Evolutionary conservation across 2,888 invertebrate genomes (phyloP), one percentile per base, ranked within the genome.

Genomic region (Zygothrica quintamaculata): DNA sequence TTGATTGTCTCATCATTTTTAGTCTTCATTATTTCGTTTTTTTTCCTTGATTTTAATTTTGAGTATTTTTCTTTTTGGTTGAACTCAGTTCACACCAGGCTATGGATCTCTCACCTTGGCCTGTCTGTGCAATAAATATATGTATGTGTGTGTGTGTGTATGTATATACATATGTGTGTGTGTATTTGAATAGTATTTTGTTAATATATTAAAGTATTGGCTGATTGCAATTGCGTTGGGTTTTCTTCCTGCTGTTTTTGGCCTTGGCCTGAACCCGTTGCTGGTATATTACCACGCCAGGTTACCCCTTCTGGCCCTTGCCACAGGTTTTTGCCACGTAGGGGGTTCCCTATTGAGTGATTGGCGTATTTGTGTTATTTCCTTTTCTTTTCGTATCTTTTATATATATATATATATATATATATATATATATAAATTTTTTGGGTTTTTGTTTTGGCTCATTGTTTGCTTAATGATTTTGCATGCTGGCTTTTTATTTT

Each of bases 381-480:
- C 22, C 1, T 37, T 29, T 42, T 37, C 34, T 33, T 22, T 48
- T 55, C 18, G n/a, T n/a, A n/a, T n/a, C n/a, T n/a, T n/a, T n/a
- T n/a, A n/a, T n/a, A n/a, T n/a, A n/a, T n/a, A n/a, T n/a, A n/a
- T n/a, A n/a, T n/a, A n/a, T n/a, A n/a, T n/a, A n/a, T n/a, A n/a
- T n/a, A n/a, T n/a, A n/a, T n/a, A n/a, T n/a, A n/a, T n/a, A n/a
- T n/a, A n/a, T n/a, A n/a, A 34, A 13, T 40, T 9, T 29, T 22
- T 46, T n/a, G n/a, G n/a, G 33, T 29, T 26, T 42, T 11, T 29
- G 1, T 31, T 34, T 46, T 61, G 61, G 69, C 70, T 62, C 36
- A 81, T 77, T 79, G 77, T 76, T 76, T 79, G 80, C 65, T 67
- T 84, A 82, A 78, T 78, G 69, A 70, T 84, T 72, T 84, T 60